Base-by-base conservation (phyloP, 2,113 vertebrate genomes). In the Pogonocichla stellata region DNA sequence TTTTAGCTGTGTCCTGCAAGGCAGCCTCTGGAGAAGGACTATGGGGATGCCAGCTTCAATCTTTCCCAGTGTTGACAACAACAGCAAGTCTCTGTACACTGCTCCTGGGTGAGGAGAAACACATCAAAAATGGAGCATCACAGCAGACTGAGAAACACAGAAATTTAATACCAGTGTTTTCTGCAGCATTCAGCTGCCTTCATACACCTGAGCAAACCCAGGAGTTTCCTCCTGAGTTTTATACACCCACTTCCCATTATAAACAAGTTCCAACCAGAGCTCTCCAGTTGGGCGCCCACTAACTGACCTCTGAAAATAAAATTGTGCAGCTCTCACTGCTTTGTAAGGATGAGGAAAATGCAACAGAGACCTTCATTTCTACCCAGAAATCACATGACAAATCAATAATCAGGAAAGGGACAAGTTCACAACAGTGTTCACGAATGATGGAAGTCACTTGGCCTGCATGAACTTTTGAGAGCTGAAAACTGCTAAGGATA, bases 381-480 rank as follows among this genome's bases (percentile, higher is more conserved):
- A 84, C 65, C 60, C 69, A 62, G 24, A 81, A 87, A 84, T 19
- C 47, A 78, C 0, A 0, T 0, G 10, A 69, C n/a, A 69, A 93
- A 65, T 57, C 29, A 61, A 57, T 36, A 86, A 77, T 53, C 22
- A 56, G 53, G n/a, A 86, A 90, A 77, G 70, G 28, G 18, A 50
- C 42, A 83, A 83, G 82, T 81, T 62, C 90, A 89, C 42, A 77
- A 24, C 3, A 3, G 36, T 74, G 33, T 33, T 71, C 69, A 47
- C 0, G 29, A 58, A 38, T 78, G 67, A 89, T 84, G 86, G 43
- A 81, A 96, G 69, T 88, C 72, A 67, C 66, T 81, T 72, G 80
- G 80, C 73, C 95, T 69, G 48, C 61, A 26, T 91, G 83, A 95
- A 92, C 89, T 95, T 92, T 19, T 60, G 77, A 91, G 53, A 88